Conservation (phyloP, 2,888 invertebrate species). For the Brachyptera risi region DNA sequence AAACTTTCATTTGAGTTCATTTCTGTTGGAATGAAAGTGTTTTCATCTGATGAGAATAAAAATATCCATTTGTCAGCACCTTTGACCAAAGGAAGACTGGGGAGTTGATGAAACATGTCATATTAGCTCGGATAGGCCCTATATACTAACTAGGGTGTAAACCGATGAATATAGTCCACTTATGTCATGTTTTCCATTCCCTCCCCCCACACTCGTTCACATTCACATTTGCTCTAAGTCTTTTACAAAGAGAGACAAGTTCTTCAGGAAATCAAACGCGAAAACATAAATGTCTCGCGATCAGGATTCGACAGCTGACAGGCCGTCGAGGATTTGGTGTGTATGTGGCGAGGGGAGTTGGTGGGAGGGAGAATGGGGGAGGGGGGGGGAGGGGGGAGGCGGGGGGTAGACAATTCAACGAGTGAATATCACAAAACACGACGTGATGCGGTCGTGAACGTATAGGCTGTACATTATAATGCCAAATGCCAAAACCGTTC, state of each 20-base stretch:
- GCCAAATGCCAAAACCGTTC: constrained; percentile 20
- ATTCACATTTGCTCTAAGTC: too few relatives aligned
- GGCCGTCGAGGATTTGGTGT: not conserved
- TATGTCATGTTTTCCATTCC: not conserved
- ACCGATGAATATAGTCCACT: too few relatives aligned
- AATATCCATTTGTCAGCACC: too few relatives aligned
- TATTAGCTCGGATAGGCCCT: too few relatives aligned
- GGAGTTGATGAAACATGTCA: too few relatives aligned
- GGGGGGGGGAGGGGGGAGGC: not conserved
- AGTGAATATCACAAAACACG: constrained; percentile 19
- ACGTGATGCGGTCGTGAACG: constrained; percentile 15
- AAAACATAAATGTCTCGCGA: constrained; percentile 18
- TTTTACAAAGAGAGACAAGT: constrained; percentile 7
- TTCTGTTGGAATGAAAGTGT: too few relatives aligned
- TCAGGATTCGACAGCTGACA: constrained; percentile 17
- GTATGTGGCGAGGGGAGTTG: not conserved
- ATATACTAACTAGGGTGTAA: too few relatives aligned
- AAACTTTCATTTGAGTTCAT: too few relatives aligned
- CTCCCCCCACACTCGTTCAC: too few relatives aligned
- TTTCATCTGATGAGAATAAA: too few relatives aligned
- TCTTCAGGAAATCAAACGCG: constrained; percentile 15
- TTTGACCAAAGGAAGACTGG: too few relatives aligned
- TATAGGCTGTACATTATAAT: too few relatives aligned
- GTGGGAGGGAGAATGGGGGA: not conserved
- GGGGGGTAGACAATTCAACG: not conserved